phyloP scores from a whole-genome alignment of 2,113 vertebrate genomes.

The Cyphomyrus plagiostoma region DNA sequence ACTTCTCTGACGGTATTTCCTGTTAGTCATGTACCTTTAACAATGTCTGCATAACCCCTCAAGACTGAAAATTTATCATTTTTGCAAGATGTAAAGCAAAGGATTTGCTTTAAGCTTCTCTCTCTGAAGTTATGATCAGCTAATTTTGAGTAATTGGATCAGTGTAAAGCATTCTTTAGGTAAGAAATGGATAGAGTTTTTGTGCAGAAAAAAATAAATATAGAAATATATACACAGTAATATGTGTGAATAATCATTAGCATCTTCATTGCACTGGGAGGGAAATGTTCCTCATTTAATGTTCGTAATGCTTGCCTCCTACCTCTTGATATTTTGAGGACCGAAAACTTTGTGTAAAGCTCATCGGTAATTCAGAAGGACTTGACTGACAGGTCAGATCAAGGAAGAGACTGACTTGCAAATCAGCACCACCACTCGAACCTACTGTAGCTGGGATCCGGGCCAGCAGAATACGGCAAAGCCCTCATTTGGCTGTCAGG shows the following conservation, averaged over 20 bases:
- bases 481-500: neutral
- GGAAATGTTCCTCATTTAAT: neutral
- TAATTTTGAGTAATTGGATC: neutral
- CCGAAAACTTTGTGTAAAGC: neutral
- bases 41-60: slow-evolving; percentile 22
- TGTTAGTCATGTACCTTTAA: slow-evolving; percentile 11
- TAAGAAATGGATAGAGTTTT: neutral
- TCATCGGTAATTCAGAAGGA: neutral
- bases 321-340: neutral
- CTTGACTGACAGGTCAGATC: neutral
- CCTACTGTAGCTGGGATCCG: neutral
- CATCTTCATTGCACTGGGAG: neutral
- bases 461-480: neutral
- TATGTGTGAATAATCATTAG: neutral
- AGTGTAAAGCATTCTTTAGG: neutral
- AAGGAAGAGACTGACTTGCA: neutral
- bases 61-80: neutral
- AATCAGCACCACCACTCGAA: neutral
- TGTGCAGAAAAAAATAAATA: neutral
- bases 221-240: neutral
- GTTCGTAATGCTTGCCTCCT: neutral
- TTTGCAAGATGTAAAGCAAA: neutral
- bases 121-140: neutral
- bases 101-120: neutral
- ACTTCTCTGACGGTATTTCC: neutral